Percentiles rank a stretch among this genome's conserved stretches.
Conservation (phyloP, 2,113 vertebrate genomes). For the Herpailurus yagouaroundi region DNA sequence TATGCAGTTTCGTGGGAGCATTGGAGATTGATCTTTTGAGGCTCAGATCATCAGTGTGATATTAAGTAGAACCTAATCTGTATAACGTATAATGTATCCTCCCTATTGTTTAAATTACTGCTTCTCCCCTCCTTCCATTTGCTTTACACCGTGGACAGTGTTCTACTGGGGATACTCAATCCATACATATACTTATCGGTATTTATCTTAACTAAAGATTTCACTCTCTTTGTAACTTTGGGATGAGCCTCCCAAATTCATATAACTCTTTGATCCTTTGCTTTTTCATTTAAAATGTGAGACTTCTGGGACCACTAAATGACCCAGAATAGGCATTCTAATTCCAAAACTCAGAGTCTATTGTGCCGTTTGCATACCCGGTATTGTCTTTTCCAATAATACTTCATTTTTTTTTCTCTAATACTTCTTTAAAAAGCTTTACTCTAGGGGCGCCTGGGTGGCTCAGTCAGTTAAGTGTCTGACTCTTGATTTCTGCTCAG, state of each 20-base stretch:
- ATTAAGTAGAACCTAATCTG: neutral
- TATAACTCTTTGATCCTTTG: neutral
- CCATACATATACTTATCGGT: neutral
- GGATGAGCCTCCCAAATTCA: neutral
- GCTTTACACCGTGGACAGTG: neutral
- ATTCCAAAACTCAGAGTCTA: neutral
- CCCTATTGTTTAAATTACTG: neutral
- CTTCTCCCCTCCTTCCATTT: neutral
- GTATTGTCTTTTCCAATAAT: neutral
- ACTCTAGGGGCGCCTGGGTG: too few species aligned
- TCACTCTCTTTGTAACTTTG: neutral
- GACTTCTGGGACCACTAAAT: neutral
- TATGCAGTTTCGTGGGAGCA: neutral
- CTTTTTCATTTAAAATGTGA: neutral
- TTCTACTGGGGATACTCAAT: neutral
- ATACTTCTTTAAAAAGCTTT: neutral
- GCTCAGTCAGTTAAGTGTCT: too few species aligned
- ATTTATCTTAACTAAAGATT: conserved; percentile 15
- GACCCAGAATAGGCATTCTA: neutral
- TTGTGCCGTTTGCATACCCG: neutral
- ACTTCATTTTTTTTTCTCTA: neutral
- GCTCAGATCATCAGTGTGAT: neutral
- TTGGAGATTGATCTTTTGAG: neutral
- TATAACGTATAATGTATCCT: neutral
- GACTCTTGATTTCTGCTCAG: too few species aligned